phyloP scores from a whole-genome alignment of 2,888 invertebrate genomes.

The Volucella zonaria region DNA sequence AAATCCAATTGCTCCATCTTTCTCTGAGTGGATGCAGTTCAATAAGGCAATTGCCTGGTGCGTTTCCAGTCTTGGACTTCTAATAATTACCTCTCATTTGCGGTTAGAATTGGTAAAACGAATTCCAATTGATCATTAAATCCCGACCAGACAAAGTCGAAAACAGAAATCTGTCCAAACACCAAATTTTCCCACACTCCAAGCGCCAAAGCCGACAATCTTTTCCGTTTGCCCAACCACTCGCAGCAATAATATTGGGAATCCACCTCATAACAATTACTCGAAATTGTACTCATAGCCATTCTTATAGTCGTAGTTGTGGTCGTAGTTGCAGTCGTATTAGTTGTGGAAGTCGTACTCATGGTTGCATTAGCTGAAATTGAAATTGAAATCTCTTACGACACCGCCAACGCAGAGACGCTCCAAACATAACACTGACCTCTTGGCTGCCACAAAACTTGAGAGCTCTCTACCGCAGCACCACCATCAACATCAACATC shows the following conservation, averaged over 20 bases:
- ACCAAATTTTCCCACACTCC: conserved; percentile 53
- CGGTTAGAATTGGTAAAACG: conserved; percentile 10
- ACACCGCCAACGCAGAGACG: conserved; percentile 71
- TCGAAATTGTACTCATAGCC: neutral
- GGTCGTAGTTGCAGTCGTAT: too few relatives aligned
- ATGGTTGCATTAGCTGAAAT: conserved; percentile 60
- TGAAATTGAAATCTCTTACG: conserved; percentile 72
- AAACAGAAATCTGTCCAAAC: conserved; percentile 21
- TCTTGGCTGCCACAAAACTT: conserved; percentile 38
- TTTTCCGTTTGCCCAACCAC: conserved; percentile 16
- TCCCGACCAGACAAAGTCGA: conserved; percentile 5
- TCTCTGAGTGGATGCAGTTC: neutral
- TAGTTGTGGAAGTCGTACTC: too few relatives aligned
- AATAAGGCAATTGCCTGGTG: neutral
- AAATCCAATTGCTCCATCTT: too few relatives aligned
- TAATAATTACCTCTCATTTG: neutral
- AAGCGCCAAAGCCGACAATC: neutral
- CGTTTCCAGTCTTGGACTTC: neutral
- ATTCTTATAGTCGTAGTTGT: too few relatives aligned
- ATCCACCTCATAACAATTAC: conserved; percentile 62
- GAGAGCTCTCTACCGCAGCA: conserved; percentile 28
- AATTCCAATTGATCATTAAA: conserved; percentile 7
- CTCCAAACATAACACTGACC: conserved; percentile 60
- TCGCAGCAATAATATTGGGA: conserved; percentile 43
- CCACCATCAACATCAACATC: neutral